These are phyloP conservation scores for Dysidea cf. avara DNA, from an alignment of 37 sponge, comb jelly and placozoan genomes.

Conservation along the genomic window DNA sequence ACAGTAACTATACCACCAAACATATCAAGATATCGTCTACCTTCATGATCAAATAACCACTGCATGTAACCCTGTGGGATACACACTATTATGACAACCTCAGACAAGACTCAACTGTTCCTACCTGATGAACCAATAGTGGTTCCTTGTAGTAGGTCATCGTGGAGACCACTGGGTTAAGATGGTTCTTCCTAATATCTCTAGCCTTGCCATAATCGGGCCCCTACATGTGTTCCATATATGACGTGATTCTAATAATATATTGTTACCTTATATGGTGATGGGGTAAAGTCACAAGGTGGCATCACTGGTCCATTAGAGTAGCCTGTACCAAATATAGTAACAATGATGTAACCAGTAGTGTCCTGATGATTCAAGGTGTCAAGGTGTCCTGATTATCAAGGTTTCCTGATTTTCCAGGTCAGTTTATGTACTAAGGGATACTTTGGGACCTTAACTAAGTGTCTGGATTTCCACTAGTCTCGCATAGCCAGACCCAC, in stretches of 20 bases:
- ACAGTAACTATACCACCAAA: slow-evolving; percentile 92
- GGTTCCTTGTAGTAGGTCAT: slow-evolving; percentile 81
- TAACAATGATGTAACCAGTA: not conserved
- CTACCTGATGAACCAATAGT: slow-evolving; percentile 76
- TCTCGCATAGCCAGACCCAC: too few relatives aligned
- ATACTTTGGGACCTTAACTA: too few relatives aligned
- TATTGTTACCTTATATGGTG: slow-evolving; percentile 41
- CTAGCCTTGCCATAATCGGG: slow-evolving; percentile 42
- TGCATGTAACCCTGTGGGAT: slow-evolving; percentile 79
- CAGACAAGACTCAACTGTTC: not conserved
- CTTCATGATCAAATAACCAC: slow-evolving; percentile 87
- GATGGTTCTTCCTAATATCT: slow-evolving; percentile 41
- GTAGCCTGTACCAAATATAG: not conserved
- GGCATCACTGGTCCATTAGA: slow-evolving; percentile 27
- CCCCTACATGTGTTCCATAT: slow-evolving; percentile 41
- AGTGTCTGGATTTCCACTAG: too few relatives aligned
- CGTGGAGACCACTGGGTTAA: slow-evolving; percentile 68
- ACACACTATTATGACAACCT: not conserved
- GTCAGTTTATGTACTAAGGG: too few relatives aligned
- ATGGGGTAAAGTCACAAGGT: slow-evolving; percentile 50
- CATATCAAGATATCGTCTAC: slow-evolving; percentile 87
- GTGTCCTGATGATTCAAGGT: too few relatives aligned
- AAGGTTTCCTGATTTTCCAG: too few relatives aligned
- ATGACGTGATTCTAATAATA: too few relatives aligned
- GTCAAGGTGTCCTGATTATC: too few relatives aligned